Percentiles rank a stretch among this genome's conserved stretches.
phyloP scores from a whole-genome alignment of 2,797 vertebrate species.

The Glyptemys insculpta region DNA sequence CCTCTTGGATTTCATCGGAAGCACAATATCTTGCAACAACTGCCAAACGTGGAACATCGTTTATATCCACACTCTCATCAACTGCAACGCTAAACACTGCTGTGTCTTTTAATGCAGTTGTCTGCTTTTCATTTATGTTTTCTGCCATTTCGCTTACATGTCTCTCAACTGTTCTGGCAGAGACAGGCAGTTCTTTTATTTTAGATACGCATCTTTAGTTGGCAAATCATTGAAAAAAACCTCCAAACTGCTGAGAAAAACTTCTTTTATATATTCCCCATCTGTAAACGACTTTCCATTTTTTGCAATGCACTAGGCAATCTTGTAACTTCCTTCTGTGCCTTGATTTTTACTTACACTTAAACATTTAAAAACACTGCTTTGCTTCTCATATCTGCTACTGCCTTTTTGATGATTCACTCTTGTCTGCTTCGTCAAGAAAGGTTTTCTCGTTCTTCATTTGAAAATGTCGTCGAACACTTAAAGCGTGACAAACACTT shows the following conservation, averaged over 20 bases:
- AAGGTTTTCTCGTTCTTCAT: neutral
- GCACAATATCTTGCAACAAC: no score
- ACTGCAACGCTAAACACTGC: no score
- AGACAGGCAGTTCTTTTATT: neutral
- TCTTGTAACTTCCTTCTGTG: neutral
- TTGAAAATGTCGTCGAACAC: neutral
- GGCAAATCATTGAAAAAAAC: neutral
- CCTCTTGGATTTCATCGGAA: no score
- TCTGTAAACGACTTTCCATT: neutral
- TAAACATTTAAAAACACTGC: no score
- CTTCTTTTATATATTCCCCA: no score
- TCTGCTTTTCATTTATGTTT: neutral
- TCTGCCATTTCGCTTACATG: neutral
- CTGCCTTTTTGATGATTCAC: no score
- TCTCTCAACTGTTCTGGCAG: neutral
- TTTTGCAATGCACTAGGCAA: neutral
- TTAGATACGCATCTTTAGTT: neutral
- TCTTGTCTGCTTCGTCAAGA: neutral
- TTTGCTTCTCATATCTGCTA: no score
- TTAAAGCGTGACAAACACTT: neutral
- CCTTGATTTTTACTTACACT: neutral
- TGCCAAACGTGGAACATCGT: no score
- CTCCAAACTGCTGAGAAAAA: neutral
- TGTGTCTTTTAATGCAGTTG: neutral
- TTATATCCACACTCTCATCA: no score